Evolutionary conservation across 2,888 invertebrate genomes (phyloP).

Genomic region (Notodonta ziczac): DNA sequence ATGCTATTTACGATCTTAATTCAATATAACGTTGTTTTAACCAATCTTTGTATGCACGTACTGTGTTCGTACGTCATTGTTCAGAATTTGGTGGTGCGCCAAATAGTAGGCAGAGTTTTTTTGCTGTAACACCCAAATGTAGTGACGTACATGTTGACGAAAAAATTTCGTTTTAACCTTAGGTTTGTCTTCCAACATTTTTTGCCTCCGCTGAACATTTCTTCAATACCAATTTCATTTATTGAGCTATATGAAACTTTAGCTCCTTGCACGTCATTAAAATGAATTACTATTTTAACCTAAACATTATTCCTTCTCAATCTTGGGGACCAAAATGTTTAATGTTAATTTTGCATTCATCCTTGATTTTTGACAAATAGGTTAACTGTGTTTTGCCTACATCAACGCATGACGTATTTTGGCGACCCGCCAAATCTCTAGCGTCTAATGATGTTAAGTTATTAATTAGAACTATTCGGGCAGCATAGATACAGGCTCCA

Average conservation of each 20-base stretch:
- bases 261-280: not conserved
- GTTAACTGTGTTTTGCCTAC: constrained; percentile 65
- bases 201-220: not conserved
- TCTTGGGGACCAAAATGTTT: not conserved
- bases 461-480: constrained; percentile 59
- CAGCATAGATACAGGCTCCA: constrained; percentile 24
- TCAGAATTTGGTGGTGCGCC: constrained; percentile 43
- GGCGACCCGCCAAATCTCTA: constrained; percentile 62
- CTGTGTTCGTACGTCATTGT: constrained; percentile 16
- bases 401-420: constrained; percentile 56
- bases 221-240: not conserved
- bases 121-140: constrained; percentile 3
- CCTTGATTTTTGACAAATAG: constrained; percentile 64
- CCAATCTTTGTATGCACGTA: not conserved
- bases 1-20: too few species aligned
- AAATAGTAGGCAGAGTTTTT: constrained; percentile 28
- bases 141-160: constrained; percentile 6
- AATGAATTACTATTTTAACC: not conserved
- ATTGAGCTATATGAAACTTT: too few species aligned
- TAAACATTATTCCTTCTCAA: not conserved
- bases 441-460: constrained; percentile 61
- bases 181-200: not conserved
- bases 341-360: constrained; percentile 34
- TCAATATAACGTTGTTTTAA: too few species aligned
- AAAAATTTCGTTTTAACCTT: not conserved